These are phyloP conservation scores for Coenonympha arcania DNA, from an alignment of 2,888 invertebrate genomes.

Conservation along the genomic window DNA sequence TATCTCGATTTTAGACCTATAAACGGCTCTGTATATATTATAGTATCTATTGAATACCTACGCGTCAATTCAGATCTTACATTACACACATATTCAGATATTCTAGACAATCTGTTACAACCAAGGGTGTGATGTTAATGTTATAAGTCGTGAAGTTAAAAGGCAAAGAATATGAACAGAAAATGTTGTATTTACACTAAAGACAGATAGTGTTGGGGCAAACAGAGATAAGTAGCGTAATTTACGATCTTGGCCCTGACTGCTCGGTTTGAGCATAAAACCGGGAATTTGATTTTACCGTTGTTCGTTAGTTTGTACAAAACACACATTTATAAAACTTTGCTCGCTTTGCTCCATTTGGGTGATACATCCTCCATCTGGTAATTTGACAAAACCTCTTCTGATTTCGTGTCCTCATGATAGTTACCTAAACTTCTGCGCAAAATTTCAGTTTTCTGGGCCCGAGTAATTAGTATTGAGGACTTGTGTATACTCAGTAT, in stretches of 20 bases:
- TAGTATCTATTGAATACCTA: too few relatives aligned
- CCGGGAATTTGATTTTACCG: conserved; percentile 19
- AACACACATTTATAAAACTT: not conserved
- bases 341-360: too few relatives aligned
- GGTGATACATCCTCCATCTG: too few relatives aligned
- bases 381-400: too few relatives aligned
- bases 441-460: too few relatives aligned
- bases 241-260: conserved; percentile 44
- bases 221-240: conserved; percentile 60
- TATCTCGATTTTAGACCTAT: too few relatives aligned
- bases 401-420: too few relatives aligned
- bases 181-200: conserved; percentile 50
- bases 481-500: too few relatives aligned
- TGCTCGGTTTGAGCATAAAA: conserved; percentile 11
- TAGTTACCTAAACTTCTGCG: too few relatives aligned
- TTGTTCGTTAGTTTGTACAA: conserved; percentile 9
- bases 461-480: too few relatives aligned
- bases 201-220: conserved; percentile 49
- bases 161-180: conserved; percentile 40
- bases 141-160: conserved; percentile 30
- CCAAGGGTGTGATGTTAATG: conserved; percentile 31
- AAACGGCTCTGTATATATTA: too few relatives aligned
- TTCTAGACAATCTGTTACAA: conserved; percentile 11
- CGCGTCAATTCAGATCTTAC: too few relatives aligned
- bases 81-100: not conserved